phyloP scores from a whole-genome alignment of 2,888 invertebrate species.

The Pteria penguin region DNA sequence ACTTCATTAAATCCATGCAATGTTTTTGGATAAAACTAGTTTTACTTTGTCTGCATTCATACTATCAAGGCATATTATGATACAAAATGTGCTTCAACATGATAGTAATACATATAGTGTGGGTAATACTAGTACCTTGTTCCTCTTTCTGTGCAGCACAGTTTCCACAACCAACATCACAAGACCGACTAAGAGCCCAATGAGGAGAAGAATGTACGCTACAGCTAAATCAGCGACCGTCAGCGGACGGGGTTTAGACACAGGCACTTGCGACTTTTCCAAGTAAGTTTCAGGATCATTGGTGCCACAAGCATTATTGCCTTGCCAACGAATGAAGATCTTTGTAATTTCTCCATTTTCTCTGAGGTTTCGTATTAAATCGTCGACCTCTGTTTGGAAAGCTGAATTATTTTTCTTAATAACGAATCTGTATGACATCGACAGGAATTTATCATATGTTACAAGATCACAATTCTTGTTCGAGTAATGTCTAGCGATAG shows the following conservation, averaged over 20 bases:
- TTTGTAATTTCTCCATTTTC: slow-evolving; percentile 9
- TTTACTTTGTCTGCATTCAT: not conserved
- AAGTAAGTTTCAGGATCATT: slow-evolving; percentile 9
- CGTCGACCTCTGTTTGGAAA: not conserved
- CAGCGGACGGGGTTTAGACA: slow-evolving; percentile 20
- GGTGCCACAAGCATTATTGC: not conserved
- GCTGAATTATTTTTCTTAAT: not conserved
- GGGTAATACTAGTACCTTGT: not conserved
- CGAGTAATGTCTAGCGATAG: not conserved
- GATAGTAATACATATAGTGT: too few relatives aligned
- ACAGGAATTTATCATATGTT: not conserved
- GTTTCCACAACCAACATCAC: slow-evolving; percentile 34
- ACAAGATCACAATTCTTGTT: slow-evolving; percentile 31
- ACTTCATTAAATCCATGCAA: too few relatives aligned
- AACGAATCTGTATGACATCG: not conserved
- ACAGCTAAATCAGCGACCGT: slow-evolving; percentile 31
- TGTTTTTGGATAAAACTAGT: too few relatives aligned
- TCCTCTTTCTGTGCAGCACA: slow-evolving; percentile 9
- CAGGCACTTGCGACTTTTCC: slow-evolving; percentile 23
- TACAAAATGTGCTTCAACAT: too few relatives aligned
- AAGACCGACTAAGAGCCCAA: slow-evolving; percentile 28
- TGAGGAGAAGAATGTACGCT: slow-evolving; percentile 37
- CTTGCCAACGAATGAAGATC: slow-evolving; percentile 26
- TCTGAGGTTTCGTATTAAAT: slow-evolving; percentile 4
- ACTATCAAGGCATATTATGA: too few relatives aligned